Percentiles rank a stretch among this genome's conserved stretches.
phyloP scores from a whole-genome alignment of 37 sponge, comb jelly and placozoan genomes.

The Haliclona indistincta region DNA sequence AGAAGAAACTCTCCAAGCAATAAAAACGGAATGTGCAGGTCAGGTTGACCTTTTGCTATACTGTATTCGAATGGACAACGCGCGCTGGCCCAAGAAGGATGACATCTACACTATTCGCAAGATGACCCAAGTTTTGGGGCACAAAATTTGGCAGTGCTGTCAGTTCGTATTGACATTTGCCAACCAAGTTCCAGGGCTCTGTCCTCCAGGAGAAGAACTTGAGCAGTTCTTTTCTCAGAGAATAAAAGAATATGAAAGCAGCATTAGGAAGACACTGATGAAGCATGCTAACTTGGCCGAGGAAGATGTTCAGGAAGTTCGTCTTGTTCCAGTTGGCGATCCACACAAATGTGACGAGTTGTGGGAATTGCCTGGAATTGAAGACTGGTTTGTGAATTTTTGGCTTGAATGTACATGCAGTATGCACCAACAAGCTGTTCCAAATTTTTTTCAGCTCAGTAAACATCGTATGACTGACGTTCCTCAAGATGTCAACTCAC shows the following conservation, averaged over 20 bases:
- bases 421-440: too few relatives aligned
- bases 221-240: background rate
- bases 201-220: background rate
- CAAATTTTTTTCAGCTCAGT: too few relatives aligned
- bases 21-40: background rate
- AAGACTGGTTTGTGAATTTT: too few relatives aligned
- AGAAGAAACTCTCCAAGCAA: background rate
- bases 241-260: background rate
- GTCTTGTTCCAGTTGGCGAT: slow-evolving; percentile 4
- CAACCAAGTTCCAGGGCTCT: background rate
- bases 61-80: background rate
- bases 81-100: background rate
- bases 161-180: background rate
- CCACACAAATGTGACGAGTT: too few relatives aligned
- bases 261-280: background rate
- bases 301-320: background rate
- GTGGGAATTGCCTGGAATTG: too few relatives aligned
- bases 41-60: background rate
- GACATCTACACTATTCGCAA: background rate
- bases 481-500: too few relatives aligned
- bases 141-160: background rate
- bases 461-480: too few relatives aligned
- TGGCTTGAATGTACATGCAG: too few relatives aligned
- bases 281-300: slow-evolving; percentile 1
- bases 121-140: background rate